phyloP scores from a whole-genome alignment of 2,797 vertebrate genomes.

The Moxostoma hubbsi region DNA sequence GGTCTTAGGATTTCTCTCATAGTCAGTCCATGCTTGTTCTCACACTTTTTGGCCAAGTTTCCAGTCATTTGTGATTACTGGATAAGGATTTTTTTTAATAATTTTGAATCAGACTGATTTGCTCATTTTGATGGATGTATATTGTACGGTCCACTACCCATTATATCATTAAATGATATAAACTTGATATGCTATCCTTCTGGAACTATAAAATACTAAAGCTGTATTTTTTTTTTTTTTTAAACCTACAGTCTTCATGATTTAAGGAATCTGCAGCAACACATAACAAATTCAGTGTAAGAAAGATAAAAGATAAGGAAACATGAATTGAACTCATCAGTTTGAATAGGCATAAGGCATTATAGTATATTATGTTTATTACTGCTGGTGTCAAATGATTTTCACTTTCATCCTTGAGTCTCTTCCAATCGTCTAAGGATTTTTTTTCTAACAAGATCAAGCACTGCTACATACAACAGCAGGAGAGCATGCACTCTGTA shows the following conservation, averaged over 20 bases:
- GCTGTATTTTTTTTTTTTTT: neutral
- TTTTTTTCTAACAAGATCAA: neutral
- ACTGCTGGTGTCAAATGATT: neutral
- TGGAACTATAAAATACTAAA: no score
- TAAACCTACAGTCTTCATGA: neutral
- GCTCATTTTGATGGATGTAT: no score
- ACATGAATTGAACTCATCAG: neutral
- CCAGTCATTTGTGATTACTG: no score
- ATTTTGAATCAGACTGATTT: neutral
- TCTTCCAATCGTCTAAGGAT: neutral
- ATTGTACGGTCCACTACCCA: no score
- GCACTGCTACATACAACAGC: neutral
- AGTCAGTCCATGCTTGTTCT: constrained; percentile 33
- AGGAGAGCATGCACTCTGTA: no score
- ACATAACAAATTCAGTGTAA: neutral
- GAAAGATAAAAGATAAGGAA: neutral
- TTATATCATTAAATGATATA: neutral
- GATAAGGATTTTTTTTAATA: neutral
- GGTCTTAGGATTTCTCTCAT: constrained; percentile 16
- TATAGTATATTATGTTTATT: neutral
- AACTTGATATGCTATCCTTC: neutral
- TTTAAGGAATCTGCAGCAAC: neutral
- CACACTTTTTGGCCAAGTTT: neutral
- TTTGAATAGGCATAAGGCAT: neutral
- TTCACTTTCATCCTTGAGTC: neutral